Base-by-base conservation (phyloP, 2,797 vertebrate species). In the Menidia menidia region DNA sequence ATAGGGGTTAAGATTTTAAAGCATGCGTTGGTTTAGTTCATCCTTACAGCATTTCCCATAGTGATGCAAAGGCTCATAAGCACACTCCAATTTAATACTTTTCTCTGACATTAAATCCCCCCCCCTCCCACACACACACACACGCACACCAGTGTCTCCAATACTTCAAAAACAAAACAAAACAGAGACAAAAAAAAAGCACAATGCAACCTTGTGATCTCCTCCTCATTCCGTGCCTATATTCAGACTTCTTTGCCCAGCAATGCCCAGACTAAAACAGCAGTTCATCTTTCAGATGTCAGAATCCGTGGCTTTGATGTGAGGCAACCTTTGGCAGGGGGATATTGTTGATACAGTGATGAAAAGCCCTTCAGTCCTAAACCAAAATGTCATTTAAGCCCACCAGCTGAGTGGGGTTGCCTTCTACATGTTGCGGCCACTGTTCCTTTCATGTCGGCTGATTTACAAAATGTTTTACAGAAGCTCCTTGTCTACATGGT, bases 291-390 rank as follows among this genome's bases (percentile, higher is more conserved):
- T 71, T 62, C 56, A 42, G 16, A 59, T 42, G 33, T 30, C 25
- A 33, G 55, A 52, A 50, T 48, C 48, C 56, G 33, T 54, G 12
- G 4, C 66, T 80, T 69, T 82, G 51, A 82, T 70, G 50, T 60
- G 53, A 11, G 41, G 8, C 35, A 41, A 60, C 33, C 60, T 35
- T 25, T 60, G 58, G 68, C 39, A 44, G 67, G 43, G 4, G 64
- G 15, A 7, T 18, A 0, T 30, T 30, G 30, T 39, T 67, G 62
- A 75, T 2, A 44, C 39, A 14, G 25, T 53, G 45, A 19, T 71
- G 13, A 61, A 80, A 69, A 60, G 30, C 33, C 6, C 33, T 75
- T 39, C 60, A 42, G 60, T 8, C 47, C 14, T 32, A 16, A 31
- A 19, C 25, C 6, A 16, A 58, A 62, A 73, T 57, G 33, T 53